Base-by-base conservation (phyloP, 2,888 invertebrate species). In the Meta bourneti region DNA sequence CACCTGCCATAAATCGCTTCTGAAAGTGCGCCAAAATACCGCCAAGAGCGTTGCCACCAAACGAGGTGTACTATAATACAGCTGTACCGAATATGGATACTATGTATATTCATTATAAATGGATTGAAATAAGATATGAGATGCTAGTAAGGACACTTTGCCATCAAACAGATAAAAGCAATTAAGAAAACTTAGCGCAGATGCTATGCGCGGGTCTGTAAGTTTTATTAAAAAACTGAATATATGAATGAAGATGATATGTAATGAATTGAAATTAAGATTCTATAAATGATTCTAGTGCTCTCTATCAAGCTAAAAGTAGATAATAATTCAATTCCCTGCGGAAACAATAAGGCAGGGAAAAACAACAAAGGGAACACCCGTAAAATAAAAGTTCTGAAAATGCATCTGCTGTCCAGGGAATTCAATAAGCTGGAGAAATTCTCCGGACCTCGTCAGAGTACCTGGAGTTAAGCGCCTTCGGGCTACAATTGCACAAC, bases 401-500 rank as follows among this genome's bases (percentile, higher is more conserved):
- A 87, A 87, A 87, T 87, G 79, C 79, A 87, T 87, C 72, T 79
- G 54, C 80, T 80, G 69, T 87, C 79, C 34, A 13, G 51, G 79
- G 72, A 87, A 87, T 87, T 80, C 78, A 80, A 80, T 87, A 87
- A 87, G 48, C 51, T 20, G 11, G 34, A 70, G 48, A 51, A 54
- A 52, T 75, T 8, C 11, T 54, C 16, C 83, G n/a, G 11, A n/a
- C 49, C 20, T 54, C 48, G n/a, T 48, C 74, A 54, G 70, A 79
- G 77, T 70, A 79, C 61, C 81, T 51, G 61, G 19, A 84, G 78
- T 72, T 72, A 71, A 49, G 48, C 77, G 74, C 77, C 83, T 78
- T 13, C 78, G 54, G 89, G 77, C 80, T 78, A 71, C 80, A 91
- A 91, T 87, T 91, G 91, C 87, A 52, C 87, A 77, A 86, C 61